These are phyloP conservation scores for Spondyliosoma cantharus DNA, from an alignment of 2,797 vertebrate species.

Conservation along the genomic window DNA sequence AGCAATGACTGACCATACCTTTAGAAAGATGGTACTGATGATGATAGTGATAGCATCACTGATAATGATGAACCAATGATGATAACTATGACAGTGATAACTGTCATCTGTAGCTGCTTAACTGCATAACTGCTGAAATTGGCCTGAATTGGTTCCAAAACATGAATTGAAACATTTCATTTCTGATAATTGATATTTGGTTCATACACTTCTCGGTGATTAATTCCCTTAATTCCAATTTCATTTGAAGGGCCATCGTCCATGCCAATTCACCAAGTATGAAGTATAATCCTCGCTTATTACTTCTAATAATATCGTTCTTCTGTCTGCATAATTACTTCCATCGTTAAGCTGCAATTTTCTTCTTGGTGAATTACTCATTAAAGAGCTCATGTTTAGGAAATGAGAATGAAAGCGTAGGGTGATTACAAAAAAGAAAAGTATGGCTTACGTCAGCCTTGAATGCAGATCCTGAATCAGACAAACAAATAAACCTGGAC, in stretches of 20 bases:
- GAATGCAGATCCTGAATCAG: not conserved
- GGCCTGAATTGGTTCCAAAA: slow-evolving; percentile 21
- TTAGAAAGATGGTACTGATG: not conserved
- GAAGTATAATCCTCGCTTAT: slow-evolving; percentile 63
- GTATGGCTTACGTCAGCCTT: not conserved
- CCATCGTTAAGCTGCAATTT: slow-evolving; percentile 41
- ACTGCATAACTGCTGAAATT: not conserved
- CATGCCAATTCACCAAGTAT: slow-evolving; percentile 59
- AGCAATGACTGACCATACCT: not conserved
- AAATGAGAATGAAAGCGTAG: slow-evolving; percentile 36
- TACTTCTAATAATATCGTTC: slow-evolving; percentile 55
- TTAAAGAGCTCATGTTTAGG: slow-evolving; percentile 48
- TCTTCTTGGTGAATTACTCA: slow-evolving; percentile 53
- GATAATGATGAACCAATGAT: not conserved
- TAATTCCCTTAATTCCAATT: slow-evolving; percentile 61
- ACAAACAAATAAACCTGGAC: not conserved
- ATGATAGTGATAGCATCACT: not conserved
- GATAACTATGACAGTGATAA: slow-evolving; percentile 13
- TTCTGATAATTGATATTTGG: slow-evolving; percentile 64
- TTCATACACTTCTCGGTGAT: slow-evolving; percentile 48
- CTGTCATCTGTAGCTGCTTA: not conserved
- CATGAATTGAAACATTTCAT: slow-evolving; percentile 53
- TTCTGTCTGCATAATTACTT: slow-evolving; percentile 58
- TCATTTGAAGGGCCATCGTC: slow-evolving; percentile 43
- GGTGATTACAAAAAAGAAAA: slow-evolving; percentile 5